These are phyloP conservation scores for Cephonodes hylas DNA, from an alignment of 2,888 invertebrate genomes.

Conservation along the genomic window DNA sequence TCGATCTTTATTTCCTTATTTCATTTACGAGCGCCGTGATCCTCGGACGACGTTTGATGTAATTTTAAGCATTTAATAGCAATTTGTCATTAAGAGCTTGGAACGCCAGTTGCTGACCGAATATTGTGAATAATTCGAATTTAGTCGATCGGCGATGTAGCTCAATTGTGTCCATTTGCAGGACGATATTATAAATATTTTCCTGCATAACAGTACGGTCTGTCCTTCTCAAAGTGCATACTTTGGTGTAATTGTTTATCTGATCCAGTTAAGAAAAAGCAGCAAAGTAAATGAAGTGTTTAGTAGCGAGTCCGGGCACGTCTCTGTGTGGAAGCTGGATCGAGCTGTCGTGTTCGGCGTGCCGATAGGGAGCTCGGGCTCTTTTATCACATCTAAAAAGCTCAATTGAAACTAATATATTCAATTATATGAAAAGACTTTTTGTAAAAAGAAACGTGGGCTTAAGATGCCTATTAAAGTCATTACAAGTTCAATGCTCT, in stretches of 20 bases:
- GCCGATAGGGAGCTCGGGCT: slow-evolving; percentile 18
- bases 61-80: too few species aligned
- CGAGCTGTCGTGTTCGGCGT: slow-evolving; percentile 3
- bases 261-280: not conserved
- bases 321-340: not conserved
- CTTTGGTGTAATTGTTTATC: not conserved
- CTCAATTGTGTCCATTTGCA: not conserved
- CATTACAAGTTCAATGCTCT: not conserved
- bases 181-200: not conserved
- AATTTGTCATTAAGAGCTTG: too few species aligned
- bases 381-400: slow-evolving; percentile 14
- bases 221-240: not conserved
- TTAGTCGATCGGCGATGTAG: not conserved
- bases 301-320: slow-evolving; percentile 13
- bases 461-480: not conserved
- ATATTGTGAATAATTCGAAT: not conserved
- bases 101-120: not conserved
- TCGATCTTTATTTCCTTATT: slow-evolving; percentile 46
- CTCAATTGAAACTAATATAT: slow-evolving; percentile 20
- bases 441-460: not conserved
- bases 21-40: slow-evolving; percentile 35
- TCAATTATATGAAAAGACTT: slow-evolving; percentile 23
- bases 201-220: not conserved
- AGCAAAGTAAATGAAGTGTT: not conserved
- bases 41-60: not conserved